These are phyloP conservation scores for Chironomus striatipennis DNA, from an alignment of 1,140 invertebrate species.

Conservation along the genomic window DNA sequence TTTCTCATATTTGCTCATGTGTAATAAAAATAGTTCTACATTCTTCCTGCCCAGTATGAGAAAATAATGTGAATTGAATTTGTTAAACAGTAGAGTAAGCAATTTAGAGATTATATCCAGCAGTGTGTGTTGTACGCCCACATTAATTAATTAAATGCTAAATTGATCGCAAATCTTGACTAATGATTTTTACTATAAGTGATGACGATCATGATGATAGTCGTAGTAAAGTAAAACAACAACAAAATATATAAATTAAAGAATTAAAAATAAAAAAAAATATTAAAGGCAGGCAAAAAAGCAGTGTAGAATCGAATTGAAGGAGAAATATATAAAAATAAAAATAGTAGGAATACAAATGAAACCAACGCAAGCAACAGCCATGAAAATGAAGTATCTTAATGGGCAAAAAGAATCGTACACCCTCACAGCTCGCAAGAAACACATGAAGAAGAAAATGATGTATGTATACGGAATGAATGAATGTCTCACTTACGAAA, in stretches of 20 bases:
- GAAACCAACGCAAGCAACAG: slow-evolving; percentile 22
- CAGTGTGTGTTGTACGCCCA: too few species aligned
- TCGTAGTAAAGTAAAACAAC: not conserved
- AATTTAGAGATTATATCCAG: too few species aligned
- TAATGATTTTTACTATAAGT: not conserved
- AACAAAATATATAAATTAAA: not conserved
- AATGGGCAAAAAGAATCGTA: slow-evolving; percentile 45
- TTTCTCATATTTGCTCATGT: too few species aligned
- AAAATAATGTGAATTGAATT: too few species aligned
- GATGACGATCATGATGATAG: slow-evolving; percentile 10
- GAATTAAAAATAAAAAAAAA: not conserved
- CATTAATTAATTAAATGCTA: not conserved
- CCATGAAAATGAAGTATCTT: slow-evolving; percentile 45
- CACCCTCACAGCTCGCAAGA: slow-evolving; percentile 43
- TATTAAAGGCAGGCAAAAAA: not conserved
- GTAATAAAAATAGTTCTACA: too few species aligned
- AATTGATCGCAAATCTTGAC: slow-evolving; percentile 13
- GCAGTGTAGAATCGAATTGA: not conserved
- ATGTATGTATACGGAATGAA: slow-evolving; percentile 35
- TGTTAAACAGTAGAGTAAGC: too few species aligned
- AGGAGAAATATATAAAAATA: not conserved
- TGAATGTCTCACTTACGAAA: not conserved
- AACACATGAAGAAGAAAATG: slow-evolving; percentile 44
- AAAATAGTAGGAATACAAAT: slow-evolving; percentile 5
- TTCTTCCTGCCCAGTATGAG: too few species aligned